phyloP scores from a whole-genome alignment of 2,888 invertebrate species.

The Tetragonisca angustula region DNA sequence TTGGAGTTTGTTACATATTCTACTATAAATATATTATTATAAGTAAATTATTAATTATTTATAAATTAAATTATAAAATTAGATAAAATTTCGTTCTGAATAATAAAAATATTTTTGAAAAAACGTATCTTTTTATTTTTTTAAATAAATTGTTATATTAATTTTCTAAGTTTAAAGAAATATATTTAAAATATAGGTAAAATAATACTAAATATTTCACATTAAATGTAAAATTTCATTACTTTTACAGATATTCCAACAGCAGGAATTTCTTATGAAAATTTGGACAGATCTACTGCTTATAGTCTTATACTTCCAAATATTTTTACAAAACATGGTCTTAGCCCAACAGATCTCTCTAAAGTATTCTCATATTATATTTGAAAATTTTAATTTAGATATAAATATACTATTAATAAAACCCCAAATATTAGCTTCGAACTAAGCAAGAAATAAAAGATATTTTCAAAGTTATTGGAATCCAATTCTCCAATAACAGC shows the following conservation, averaged over 20 bases:
- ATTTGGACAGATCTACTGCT: conserved; percentile 67
- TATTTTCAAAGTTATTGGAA: conserved; percentile 70
- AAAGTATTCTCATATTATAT: conserved; percentile 65
- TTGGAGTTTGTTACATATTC: too few relatives aligned
- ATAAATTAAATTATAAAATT: background rate
- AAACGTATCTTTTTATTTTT: background rate
- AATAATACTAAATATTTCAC: background rate
- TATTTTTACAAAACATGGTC: conserved; percentile 83
- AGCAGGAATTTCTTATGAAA: conserved; percentile 40
- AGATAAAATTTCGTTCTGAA: background rate
- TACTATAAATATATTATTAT: too few relatives aligned
- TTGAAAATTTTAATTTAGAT: background rate
- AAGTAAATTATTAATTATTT: too few relatives aligned
- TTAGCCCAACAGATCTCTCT: conserved; percentile 83
- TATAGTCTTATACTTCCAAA: conserved; percentile 83
- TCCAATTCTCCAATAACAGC: conserved; percentile 70
- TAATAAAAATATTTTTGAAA: background rate
- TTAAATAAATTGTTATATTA: background rate
- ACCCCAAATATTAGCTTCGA: conserved; percentile 58
- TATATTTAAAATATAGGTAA: background rate
- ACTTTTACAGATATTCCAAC: conserved; percentile 28
- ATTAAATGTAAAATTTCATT: conserved; percentile 3
- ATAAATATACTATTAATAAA: background rate
- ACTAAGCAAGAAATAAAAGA: conserved; percentile 67
- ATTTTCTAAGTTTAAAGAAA: background rate